A percentile compares a stretch with the other conserved stretches of the same genome.
Evolutionary conservation across 1,140 invertebrate genomes (phyloP).

Genomic region (Neodiprion virginianus): DNA sequence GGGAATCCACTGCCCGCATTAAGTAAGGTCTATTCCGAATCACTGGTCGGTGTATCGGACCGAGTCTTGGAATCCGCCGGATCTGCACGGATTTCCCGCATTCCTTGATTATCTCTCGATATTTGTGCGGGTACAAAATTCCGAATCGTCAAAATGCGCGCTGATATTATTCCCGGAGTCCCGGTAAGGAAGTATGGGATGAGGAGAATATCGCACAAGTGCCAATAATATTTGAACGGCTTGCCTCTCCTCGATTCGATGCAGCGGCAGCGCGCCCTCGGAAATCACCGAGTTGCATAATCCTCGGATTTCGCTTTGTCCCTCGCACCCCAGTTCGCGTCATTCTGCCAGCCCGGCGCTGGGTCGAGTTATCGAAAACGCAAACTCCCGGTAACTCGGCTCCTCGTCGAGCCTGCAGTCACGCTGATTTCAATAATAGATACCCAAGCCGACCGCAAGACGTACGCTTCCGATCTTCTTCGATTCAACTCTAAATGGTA

Average conservation of each 20-base stretch:
- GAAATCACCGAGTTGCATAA: not conserved
- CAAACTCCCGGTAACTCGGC: not conserved
- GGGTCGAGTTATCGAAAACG: not conserved
- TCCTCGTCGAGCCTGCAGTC: not conserved
- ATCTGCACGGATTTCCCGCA: not conserved
- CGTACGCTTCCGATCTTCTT: too few species aligned
- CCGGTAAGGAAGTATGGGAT: not conserved
- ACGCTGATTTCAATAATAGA: constrained; percentile 3
- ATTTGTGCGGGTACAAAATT: not conserved
- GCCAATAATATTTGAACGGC: constrained; percentile 1
- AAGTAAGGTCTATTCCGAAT: not conserved
- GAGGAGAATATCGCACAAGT: not conserved
- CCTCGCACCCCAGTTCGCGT: not conserved
- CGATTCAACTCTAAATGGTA: too few species aligned
- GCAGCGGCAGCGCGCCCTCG: not conserved
- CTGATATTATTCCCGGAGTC: not conserved
- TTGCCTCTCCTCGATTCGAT: not conserved
- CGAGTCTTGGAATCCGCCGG: not conserved
- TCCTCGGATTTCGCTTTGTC: constrained; percentile 5
- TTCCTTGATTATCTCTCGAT: not conserved
- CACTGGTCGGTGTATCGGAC: not conserved
- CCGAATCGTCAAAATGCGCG: not conserved
- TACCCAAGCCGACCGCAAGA: not conserved
- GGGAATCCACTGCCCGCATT: not conserved
- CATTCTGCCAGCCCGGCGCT: not conserved